These are phyloP conservation scores for Cephalopterus ornatus DNA, from an alignment of 2,113 vertebrate species.

Conservation along the genomic window DNA sequence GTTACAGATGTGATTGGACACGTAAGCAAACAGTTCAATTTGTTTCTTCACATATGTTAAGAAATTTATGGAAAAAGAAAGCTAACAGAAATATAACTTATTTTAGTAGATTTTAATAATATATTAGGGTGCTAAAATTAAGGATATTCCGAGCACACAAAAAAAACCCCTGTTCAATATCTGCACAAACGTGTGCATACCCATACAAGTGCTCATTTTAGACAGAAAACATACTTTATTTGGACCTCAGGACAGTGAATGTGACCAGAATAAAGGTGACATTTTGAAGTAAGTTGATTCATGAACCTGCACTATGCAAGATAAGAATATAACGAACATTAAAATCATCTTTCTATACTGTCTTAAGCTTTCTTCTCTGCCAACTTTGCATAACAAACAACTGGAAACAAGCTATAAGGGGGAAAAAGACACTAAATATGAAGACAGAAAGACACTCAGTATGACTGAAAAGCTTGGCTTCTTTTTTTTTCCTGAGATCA, in stretches of 20 bases:
- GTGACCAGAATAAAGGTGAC: background rate
- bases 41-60: background rate
- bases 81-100: background rate
- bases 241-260: background rate
- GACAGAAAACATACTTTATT: background rate
- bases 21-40: background rate
- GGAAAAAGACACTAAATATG: background rate
- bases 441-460: background rate
- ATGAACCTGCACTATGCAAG: background rate
- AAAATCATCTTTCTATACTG: background rate
- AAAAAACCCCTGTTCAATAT: accelerated
- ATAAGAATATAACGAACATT: background rate
- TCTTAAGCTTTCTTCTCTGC: background rate
- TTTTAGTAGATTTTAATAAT: background rate
- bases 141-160: background rate
- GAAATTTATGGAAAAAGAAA: background rate
- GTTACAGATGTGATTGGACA: background rate
- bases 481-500: background rate
- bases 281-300: background rate
- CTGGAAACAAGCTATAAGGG: background rate
- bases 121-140: background rate
- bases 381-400: background rate
- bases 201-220: background rate
- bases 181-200: background rate
- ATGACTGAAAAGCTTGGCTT: background rate